Conservation (phyloP, 30 jellyfish, hydroid and myxozoan genomes). For the Hydractinia symbiolongicarpus region DNA sequence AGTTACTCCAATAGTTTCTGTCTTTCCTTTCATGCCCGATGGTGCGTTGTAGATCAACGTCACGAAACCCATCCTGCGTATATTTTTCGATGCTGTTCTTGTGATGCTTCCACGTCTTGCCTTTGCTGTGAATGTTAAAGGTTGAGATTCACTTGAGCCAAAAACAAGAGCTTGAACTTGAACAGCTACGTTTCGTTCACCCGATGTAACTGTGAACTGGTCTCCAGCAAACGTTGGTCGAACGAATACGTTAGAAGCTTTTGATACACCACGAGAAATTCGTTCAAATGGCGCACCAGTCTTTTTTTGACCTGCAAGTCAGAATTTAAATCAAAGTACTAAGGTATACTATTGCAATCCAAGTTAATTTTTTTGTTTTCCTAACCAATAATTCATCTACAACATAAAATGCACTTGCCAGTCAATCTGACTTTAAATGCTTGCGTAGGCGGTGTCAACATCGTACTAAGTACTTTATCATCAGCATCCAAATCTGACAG, state of each 20-base stretch:
- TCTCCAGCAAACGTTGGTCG: constrained; percentile 33
- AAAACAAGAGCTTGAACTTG: not conserved
- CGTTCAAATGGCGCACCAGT: constrained; percentile 49
- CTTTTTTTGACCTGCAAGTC: constrained; percentile 6
- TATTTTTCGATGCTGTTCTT: not conserved
- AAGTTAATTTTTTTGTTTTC: not conserved
- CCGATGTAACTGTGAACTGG: constrained; percentile 33
- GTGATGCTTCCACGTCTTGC: not conserved
- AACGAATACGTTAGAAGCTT: constrained; percentile 31
- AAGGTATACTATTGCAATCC: not conserved
- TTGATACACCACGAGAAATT: constrained; percentile 38
- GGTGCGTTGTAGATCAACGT: not conserved
- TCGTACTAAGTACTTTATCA: constrained; percentile 22
- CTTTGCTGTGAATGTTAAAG: not conserved
- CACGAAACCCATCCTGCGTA: not conserved
- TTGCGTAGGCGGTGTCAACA: constrained; percentile 34
- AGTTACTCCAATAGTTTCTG: not conserved
- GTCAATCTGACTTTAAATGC: constrained; percentile 27
- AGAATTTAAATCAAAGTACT: not conserved
- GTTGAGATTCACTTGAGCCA: not conserved
- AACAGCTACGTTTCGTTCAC: not conserved
- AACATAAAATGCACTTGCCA: constrained; percentile 20
- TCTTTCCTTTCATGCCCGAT: not conserved
- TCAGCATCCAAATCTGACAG: constrained; percentile 12
- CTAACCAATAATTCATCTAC: not conserved